phyloP scores from a whole-genome alignment of 2,797 vertebrate species.

The Dipus sagitta region DNA sequence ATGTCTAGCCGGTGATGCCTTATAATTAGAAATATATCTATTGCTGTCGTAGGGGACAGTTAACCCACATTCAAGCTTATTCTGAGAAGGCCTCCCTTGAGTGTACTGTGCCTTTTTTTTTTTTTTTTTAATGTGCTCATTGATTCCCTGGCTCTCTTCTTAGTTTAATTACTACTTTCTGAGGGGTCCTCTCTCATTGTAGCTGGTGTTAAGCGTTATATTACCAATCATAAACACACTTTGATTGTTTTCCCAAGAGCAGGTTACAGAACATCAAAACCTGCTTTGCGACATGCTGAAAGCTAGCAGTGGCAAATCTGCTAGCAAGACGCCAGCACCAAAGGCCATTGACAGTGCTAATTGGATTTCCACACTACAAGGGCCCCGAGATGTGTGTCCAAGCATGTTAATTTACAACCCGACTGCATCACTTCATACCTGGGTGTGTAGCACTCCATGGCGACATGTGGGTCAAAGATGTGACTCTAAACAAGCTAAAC shows the following conservation, averaged over 20 bases:
- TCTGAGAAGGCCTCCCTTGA: neutral
- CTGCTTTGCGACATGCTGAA: slow-evolving; percentile 58
- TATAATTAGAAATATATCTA: slow-evolving; percentile 33
- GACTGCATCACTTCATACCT: slow-evolving; percentile 26
- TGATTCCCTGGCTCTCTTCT: slow-evolving; percentile 31
- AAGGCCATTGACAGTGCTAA: slow-evolving; percentile 60
- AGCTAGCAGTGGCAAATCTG: slow-evolving; percentile 72
- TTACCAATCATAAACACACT: slow-evolving; percentile 70
- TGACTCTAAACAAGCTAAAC: slow-evolving; percentile 10
- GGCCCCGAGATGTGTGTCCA: slow-evolving; percentile 55
- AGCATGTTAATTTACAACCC: slow-evolving; percentile 61
- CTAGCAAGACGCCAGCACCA: slow-evolving; percentile 72
- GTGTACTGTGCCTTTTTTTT: slow-evolving; percentile 15
- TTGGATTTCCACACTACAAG: slow-evolving; percentile 58
- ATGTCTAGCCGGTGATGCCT: neutral
- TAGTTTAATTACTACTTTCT: slow-evolving; percentile 72
- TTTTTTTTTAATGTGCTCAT: neutral
- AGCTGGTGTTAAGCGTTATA: slow-evolving; percentile 62
- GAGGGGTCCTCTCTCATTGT: slow-evolving; percentile 48
- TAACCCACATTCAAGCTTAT: neutral
- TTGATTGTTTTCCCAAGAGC: slow-evolving; percentile 73
- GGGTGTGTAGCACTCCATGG: neutral
- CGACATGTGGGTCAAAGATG: slow-evolving; percentile 35
- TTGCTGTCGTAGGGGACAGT: neutral
- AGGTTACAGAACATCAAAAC: slow-evolving; percentile 69